phyloP scores from a whole-genome alignment of 2,797 vertebrate species.

The Yasuhikotakia modesta region DNA sequence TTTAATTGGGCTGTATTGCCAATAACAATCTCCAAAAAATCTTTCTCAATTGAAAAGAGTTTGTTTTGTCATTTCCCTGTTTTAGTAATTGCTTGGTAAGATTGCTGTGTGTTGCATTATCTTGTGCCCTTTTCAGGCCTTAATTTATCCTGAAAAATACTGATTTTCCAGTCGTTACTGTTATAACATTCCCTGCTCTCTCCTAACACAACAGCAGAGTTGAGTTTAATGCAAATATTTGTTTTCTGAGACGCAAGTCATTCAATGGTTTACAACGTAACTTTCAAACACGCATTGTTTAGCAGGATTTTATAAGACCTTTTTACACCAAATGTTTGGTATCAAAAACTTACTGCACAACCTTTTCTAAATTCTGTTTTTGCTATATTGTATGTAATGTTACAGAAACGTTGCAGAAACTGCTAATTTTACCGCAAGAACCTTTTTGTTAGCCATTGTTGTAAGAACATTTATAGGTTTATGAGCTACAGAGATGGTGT shows the following conservation, averaged over 20 bases:
- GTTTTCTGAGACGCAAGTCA: neutral
- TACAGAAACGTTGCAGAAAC: slow-evolving; percentile 27
- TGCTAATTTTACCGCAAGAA: no score
- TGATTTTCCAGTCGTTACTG: no score
- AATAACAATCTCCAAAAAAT: slow-evolving; percentile 9
- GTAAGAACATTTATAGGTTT: no score
- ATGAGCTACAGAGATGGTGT: no score
- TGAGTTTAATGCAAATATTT: neutral
- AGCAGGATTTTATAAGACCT: neutral
- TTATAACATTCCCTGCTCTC: neutral
- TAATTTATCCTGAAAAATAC: no score
- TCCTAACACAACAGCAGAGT: neutral
- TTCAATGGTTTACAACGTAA: neutral
- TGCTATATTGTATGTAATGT: no score
- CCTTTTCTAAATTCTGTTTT: slow-evolving; percentile 19
- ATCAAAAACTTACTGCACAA: neutral
- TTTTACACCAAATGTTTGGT: neutral
- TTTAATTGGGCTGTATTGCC: slow-evolving; percentile 12
- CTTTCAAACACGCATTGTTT: neutral
- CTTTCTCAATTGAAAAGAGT: slow-evolving; percentile 2
- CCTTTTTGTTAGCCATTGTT: no score
- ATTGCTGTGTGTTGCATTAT: neutral
- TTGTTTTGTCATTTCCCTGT: slow-evolving; percentile 11
- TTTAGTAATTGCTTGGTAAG: slow-evolving; percentile 34
- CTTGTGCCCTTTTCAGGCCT: slow-evolving; percentile 15